phyloP scores from a whole-genome alignment of 2,888 invertebrate genomes.

The Scaptodrosophila latifasciaeformis region DNA sequence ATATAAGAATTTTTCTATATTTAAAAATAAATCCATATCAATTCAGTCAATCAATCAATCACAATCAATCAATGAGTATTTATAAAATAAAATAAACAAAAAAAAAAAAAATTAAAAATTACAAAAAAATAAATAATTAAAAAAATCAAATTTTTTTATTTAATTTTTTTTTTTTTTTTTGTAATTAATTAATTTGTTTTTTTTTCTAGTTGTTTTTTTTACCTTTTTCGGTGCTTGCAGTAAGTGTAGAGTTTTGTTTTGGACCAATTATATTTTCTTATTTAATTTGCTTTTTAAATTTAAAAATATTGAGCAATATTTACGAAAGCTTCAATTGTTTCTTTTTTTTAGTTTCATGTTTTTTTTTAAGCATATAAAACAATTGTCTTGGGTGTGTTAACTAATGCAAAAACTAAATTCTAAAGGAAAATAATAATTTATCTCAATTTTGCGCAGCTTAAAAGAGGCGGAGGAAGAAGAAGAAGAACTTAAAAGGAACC shows the following conservation, averaged over 20 bases:
- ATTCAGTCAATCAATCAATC: constrained; percentile 15
- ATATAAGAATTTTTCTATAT: too few relatives aligned
- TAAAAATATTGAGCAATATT: neutral
- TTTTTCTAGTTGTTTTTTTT: constrained; percentile 37
- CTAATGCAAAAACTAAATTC: too few relatives aligned
- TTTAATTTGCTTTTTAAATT: neutral
- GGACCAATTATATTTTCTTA: constrained; percentile 45
- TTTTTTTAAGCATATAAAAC: neutral
- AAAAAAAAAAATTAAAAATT: neutral
- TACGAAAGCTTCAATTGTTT: constrained; percentile 8
- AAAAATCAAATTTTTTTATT: too few relatives aligned
- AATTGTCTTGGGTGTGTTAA: too few relatives aligned
- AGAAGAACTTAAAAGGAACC: too few relatives aligned
- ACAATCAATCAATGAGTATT: constrained; percentile 41
- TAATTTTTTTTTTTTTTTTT: too few relatives aligned
- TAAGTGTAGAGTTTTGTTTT: constrained; percentile 69
- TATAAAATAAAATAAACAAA: constrained; percentile 35
- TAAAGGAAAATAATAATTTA: too few relatives aligned
- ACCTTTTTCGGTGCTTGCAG: constrained; percentile 73
- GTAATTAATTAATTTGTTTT: constrained; percentile 40
- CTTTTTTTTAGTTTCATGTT: too few relatives aligned
- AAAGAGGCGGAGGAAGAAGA: too few relatives aligned
- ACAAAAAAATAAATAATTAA: constrained; percentile 8
- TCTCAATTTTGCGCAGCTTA: too few relatives aligned
- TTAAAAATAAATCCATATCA: constrained; percentile 11